Conservation (phyloP, 2,888 invertebrate genomes). For the Cryptus viduatorius region DNA sequence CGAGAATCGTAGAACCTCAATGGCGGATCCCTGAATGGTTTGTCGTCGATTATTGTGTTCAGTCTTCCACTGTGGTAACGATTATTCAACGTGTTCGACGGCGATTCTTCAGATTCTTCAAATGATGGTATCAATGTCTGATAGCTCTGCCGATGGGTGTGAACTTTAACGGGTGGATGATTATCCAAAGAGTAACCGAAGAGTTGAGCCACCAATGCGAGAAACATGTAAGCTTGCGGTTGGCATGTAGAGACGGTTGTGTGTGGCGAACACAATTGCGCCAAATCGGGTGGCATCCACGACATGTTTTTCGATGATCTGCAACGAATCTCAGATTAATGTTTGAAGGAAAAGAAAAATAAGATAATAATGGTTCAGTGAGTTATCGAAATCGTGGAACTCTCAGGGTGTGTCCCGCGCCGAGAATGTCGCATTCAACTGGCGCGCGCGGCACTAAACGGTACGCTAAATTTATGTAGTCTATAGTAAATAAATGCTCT, state of each 20-base stretch:
- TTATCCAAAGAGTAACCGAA: constrained; percentile 87
- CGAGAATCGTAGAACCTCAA: constrained; percentile 8
- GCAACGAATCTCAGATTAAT: neutral
- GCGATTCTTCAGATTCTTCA: neutral
- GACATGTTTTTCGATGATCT: constrained; percentile 72
- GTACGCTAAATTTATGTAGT: constrained; percentile 12
- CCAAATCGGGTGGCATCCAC: constrained; percentile 88
- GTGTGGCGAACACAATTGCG: constrained; percentile 86
- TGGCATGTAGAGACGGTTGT: constrained; percentile 87
- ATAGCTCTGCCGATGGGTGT: constrained; percentile 21
- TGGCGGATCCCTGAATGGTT: neutral
- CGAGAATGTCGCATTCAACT: constrained; percentile 27
- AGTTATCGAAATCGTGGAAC: neutral
- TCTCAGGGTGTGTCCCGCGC: neutral
- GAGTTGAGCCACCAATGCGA: constrained; percentile 87
- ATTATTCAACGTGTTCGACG: neutral
- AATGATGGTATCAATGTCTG: neutral
- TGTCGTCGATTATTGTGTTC: neutral
- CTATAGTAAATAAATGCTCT: constrained; percentile 29
- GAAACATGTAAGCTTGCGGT: constrained; percentile 87
- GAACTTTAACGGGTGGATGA: constrained; percentile 25
- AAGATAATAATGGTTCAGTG: neutral
- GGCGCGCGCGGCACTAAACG: constrained; percentile 4
- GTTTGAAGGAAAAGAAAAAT: neutral
- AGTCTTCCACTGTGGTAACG: neutral